Conservation (phyloP, 2,797 vertebrate genomes). For the Cyprinella venusta region DNA sequence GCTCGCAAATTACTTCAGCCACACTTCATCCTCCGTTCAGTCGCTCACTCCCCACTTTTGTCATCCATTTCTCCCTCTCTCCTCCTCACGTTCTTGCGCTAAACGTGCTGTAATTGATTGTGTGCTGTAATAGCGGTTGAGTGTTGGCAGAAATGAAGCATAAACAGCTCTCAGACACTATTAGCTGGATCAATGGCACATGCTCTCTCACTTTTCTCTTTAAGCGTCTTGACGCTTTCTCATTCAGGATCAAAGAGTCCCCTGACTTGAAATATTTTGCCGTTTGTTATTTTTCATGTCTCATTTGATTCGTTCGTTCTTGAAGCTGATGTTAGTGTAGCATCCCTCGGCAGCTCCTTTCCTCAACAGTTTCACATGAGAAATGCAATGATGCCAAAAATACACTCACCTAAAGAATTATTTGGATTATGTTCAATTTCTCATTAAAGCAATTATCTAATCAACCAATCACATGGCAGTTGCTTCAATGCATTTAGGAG, state of each 20-base stretch:
- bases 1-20: slow-evolving; percentile 75
- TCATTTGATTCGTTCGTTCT: slow-evolving; percentile 29
- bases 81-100: slow-evolving; percentile 60
- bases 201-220: slow-evolving; percentile 62
- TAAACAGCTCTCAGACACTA: slow-evolving; percentile 78
- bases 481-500: too few species aligned
- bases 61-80: slow-evolving; percentile 54
- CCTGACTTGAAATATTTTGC: slow-evolving; percentile 15
- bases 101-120: slow-evolving; percentile 84
- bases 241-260: slow-evolving; percentile 44
- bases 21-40: slow-evolving; percentile 56
- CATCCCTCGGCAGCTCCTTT: neutral
- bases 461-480: too few species aligned
- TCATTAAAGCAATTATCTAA: too few species aligned
- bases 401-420: too few species aligned
- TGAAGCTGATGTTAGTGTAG: slow-evolving; percentile 14
- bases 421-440: too few species aligned
- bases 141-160: slow-evolving; percentile 81
- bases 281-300: slow-evolving; percentile 25
- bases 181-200: slow-evolving; percentile 80
- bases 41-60: slow-evolving; percentile 25
- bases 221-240: slow-evolving; percentile 67
- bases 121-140: slow-evolving; percentile 79
- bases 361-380: neutral
- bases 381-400: neutral